Percentiles rank a stretch among this genome's conserved stretches.
These are phyloP conservation scores for Agrotis segetum DNA, from an alignment of 2,888 invertebrate genomes.

Conservation along the genomic window DNA sequence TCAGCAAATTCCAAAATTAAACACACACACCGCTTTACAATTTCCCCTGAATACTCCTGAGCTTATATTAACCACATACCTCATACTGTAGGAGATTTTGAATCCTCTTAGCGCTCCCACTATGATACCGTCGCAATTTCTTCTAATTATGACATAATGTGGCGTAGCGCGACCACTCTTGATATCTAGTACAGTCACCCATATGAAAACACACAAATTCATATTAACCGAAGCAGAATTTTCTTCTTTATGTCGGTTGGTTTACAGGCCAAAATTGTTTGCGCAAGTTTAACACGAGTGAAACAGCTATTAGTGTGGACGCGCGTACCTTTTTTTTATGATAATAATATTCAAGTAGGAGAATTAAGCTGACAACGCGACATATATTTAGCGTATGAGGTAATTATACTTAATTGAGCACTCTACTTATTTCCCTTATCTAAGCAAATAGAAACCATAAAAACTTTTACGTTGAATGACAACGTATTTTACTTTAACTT, in stretches of 20 bases:
- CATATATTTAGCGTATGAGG: conserved; percentile 57
- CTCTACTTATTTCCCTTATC: conserved; percentile 17
- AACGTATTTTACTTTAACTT: neutral
- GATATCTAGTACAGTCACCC: conserved; percentile 54
- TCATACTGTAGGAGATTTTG: conserved; percentile 52
- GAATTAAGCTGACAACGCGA: conserved; percentile 59
- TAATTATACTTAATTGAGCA: conserved; percentile 57
- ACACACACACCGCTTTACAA: conserved; percentile 36
- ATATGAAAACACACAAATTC: conserved; percentile 56
- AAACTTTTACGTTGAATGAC: conserved; percentile 15
- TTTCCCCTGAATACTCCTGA: conserved; percentile 29
- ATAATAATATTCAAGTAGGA: conserved; percentile 67
- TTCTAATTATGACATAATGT: conserved; percentile 67
- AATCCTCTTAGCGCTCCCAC: conserved; percentile 64
- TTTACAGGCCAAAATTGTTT: conserved; percentile 52
- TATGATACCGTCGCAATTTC: conserved; percentile 60
- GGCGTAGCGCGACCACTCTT: conserved; percentile 58
- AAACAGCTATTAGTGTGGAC: conserved; percentile 60
- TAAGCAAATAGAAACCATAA: conserved; percentile 36
- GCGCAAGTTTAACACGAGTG: conserved; percentile 32
- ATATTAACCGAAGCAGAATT: conserved; percentile 34
- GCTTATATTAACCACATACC: conserved; percentile 56
- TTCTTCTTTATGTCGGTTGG: conserved; percentile 39
- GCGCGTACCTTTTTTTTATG: conserved; percentile 65
- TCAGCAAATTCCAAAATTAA: conserved; percentile 42